Conservation (phyloP, 2,113 vertebrate species). For the Lophura nycthemera region DNA sequence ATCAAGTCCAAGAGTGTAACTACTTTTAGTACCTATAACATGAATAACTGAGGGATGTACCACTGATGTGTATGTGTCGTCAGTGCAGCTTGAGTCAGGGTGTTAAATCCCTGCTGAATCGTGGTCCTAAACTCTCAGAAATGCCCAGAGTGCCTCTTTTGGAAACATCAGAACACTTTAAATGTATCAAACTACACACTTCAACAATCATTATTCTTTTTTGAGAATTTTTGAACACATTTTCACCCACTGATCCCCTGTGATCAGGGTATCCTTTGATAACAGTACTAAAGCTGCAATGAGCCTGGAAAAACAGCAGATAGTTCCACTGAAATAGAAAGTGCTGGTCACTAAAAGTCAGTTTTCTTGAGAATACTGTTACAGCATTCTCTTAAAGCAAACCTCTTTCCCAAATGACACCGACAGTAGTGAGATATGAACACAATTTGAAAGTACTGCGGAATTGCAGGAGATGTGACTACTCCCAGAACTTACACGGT, state of each 20-base stretch:
- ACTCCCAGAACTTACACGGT: neutral
- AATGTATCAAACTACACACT: neutral
- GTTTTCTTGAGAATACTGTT: neutral
- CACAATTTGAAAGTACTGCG: neutral
- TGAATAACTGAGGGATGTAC: neutral
- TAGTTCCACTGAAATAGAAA: neutral
- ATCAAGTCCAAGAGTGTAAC: neutral
- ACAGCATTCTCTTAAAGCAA: neutral
- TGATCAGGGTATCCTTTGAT: neutral
- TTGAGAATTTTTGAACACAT: neutral
- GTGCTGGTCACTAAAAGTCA: neutral
- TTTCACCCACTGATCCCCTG: neutral
- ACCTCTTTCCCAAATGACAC: neutral
- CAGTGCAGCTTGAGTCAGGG: neutral
- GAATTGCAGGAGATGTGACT: neutral
- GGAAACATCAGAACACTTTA: neutral
- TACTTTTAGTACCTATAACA: neutral
- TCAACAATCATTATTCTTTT: neutral
- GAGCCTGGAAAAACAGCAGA: neutral
- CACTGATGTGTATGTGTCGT: accelerated
- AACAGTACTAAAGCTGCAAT: neutral
- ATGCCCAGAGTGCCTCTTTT: neutral
- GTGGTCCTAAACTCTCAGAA: neutral
- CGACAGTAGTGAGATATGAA: neutral
- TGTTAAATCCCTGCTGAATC: neutral